A percentile compares a stretch with the other conserved stretches of the same genome.
Conservation (phyloP, 1,140 invertebrate species). For the Nasonia vitripennis region DNA sequence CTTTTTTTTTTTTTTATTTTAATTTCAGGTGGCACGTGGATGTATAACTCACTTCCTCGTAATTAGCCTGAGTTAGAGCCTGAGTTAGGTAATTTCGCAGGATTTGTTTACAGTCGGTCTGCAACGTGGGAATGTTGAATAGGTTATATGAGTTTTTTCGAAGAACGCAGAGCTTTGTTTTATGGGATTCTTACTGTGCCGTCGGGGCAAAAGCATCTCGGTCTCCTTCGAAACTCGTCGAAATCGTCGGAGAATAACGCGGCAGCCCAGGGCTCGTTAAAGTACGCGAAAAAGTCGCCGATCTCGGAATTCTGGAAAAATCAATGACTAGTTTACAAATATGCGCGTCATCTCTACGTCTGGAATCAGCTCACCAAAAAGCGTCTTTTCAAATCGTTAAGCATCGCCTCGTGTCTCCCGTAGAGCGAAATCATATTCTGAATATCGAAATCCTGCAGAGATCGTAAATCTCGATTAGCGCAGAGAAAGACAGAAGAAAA, state of each 20-base stretch:
- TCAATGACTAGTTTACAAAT: not conserved
- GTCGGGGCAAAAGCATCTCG: not conserved
- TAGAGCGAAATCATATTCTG: slow-evolving; percentile 76
- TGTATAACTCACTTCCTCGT: not conserved
- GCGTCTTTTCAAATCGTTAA: slow-evolving; percentile 77
- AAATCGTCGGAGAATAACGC: slow-evolving; percentile 79
- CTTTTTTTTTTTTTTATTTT: slow-evolving; percentile 11
- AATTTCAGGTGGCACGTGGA: not conserved
- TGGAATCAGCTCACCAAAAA: slow-evolving; percentile 72
- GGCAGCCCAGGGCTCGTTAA: slow-evolving; percentile 78
- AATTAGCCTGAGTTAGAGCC: not conserved
- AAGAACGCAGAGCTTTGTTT: no score
- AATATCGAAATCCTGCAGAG: slow-evolving; percentile 70
- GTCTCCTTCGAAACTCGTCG: slow-evolving; percentile 53
- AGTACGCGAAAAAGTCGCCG: slow-evolving; percentile 78
- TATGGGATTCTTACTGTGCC: not conserved
- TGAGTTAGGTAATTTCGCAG: not conserved
- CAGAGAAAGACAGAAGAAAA: not conserved
- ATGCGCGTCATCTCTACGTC: not conserved
- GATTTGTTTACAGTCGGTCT: not conserved
- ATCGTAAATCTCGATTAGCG: not conserved
- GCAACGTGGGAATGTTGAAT: no score
- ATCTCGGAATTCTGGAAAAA: slow-evolving; percentile 67
- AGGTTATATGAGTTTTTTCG: no score
- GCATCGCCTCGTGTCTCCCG: slow-evolving; percentile 79